These are phyloP conservation scores for Perodicticus potto DNA, from an alignment of 2,797 vertebrate genomes.

Conservation along the genomic window DNA sequence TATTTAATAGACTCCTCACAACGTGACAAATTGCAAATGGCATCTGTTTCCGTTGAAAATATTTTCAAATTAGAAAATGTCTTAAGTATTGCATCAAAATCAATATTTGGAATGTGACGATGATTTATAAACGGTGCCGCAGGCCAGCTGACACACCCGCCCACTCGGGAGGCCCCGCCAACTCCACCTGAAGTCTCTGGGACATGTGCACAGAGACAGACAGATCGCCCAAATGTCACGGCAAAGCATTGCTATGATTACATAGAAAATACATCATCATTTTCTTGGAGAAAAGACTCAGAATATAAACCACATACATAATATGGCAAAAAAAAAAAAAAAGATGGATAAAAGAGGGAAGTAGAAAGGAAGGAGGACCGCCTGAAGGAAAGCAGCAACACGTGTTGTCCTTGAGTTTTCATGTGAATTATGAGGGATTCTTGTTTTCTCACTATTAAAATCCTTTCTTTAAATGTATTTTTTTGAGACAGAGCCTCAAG, in stretches of 20 bases:
- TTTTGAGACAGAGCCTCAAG: too few relatives aligned
- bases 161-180: not conserved
- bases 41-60: constrained; percentile 47
- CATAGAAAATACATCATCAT: not conserved
- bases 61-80: constrained; percentile 52
- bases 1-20: not conserved
- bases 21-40: constrained; percentile 29
- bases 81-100: constrained; percentile 27
- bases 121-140: not conserved
- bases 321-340: not conserved
- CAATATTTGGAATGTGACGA: not conserved
- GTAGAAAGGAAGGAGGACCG: rapidly evolving
- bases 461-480: not conserved
- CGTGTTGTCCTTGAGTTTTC: rapidly evolving
- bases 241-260: not conserved
- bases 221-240: not conserved
- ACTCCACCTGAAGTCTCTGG: not conserved
- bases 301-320: not conserved
- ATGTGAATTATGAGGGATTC: rapidly evolving
- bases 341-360: too few relatives aligned
- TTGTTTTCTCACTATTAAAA: not conserved
- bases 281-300: not conserved
- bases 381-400: rapidly evolving
- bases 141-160: not conserved
- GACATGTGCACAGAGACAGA: not conserved